phyloP scores from a whole-genome alignment of 2,797 vertebrate genomes.

The Heliangelus exortis region DNA sequence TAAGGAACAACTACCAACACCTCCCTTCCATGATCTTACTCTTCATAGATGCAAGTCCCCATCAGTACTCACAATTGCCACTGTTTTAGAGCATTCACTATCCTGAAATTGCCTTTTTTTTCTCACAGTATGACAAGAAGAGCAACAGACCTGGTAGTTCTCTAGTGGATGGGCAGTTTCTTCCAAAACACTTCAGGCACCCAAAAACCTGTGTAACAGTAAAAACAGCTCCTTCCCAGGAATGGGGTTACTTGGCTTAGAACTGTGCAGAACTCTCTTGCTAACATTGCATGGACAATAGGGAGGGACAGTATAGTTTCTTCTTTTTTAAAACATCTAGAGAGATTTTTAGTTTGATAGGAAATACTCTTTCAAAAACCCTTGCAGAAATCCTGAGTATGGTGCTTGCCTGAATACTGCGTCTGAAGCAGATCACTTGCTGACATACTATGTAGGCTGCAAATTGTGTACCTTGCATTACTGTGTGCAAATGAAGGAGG shows the following conservation, averaged over 20 bases:
- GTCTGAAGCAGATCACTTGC: not conserved
- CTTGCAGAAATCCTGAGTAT: not conserved
- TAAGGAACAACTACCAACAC: not conserved
- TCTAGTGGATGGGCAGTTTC: not conserved
- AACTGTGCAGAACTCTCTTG: not conserved
- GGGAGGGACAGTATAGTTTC: not conserved
- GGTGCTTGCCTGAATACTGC: not conserved
- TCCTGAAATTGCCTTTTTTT: not conserved
- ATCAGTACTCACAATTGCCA: not conserved
- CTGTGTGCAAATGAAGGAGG: not conserved
- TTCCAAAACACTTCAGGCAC: not conserved
- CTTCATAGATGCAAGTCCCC: not conserved
- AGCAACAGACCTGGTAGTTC: not conserved
- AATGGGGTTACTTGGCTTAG: not conserved
- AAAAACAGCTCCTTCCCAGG: not conserved
- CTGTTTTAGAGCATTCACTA: not conserved
- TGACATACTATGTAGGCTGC: not conserved
- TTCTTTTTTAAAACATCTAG: not conserved
- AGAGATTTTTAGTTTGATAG: not conserved
- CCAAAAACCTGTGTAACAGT: accelerated
- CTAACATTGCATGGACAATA: not conserved
- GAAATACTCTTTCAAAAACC: not conserved
- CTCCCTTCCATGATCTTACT: not conserved
- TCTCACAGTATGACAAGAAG: not conserved
- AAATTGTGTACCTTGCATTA: not conserved